phyloP scores from a whole-genome alignment of 1,140 invertebrate genomes.

The Andricus grossulariae region DNA sequence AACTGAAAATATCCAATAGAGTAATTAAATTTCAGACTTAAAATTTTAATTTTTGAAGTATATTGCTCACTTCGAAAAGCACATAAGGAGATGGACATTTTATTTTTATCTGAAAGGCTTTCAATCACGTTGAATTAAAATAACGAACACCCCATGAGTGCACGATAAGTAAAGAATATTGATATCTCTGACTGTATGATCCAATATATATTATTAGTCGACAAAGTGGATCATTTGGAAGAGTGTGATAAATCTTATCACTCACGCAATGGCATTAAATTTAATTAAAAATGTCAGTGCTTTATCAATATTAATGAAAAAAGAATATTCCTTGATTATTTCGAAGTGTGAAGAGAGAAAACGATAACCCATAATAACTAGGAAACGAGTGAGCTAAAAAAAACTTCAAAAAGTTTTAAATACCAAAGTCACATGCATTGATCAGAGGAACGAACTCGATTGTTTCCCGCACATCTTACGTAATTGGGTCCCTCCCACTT shows the following conservation, averaged over 20 bases:
- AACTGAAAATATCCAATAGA: too few species aligned
- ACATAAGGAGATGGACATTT: neutral
- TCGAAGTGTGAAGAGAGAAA: neutral
- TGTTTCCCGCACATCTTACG: constrained; percentile 52
- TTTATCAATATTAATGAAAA: too few species aligned
- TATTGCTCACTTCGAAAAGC: neutral
- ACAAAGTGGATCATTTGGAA: neutral
- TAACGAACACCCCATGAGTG: constrained; percentile 4
- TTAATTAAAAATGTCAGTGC: neutral
- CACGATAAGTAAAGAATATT: constrained; percentile 13
- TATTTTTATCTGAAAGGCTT: constrained; percentile 27
- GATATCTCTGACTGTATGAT: neutral
- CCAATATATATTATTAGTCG: neutral
- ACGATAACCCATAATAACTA: neutral
- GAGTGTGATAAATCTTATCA: neutral
- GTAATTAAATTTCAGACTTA: too few species aligned
- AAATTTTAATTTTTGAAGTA: too few species aligned
- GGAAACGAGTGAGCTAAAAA: neutral
- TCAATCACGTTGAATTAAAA: neutral
- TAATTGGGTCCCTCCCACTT: constrained; percentile 49
- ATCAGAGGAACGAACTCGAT: constrained; percentile 33
- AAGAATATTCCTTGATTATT: too few species aligned
- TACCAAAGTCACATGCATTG: neutral
- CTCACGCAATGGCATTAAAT: neutral
- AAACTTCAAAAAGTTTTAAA: neutral